phyloP scores from a whole-genome alignment of 2,113 vertebrate species.

The Eonycteris spelaea region DNA sequence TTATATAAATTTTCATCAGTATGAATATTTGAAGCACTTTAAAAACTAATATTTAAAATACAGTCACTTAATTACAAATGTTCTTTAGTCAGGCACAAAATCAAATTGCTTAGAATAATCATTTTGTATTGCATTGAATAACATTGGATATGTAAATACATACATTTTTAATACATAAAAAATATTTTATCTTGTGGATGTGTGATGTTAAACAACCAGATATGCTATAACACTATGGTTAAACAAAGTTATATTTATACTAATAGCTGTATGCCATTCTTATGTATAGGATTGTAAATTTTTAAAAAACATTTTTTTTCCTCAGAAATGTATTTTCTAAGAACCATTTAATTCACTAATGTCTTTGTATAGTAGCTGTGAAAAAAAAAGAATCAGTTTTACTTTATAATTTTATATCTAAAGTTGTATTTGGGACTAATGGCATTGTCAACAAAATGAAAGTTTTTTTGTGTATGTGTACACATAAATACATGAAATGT shows the following conservation, averaged over 20 bases:
- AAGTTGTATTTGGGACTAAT: neutral
- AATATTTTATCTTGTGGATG: neutral
- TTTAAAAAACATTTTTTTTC: neutral
- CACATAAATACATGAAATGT: neutral
- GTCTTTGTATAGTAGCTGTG: neutral
- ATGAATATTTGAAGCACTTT: neutral
- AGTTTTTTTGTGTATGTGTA: neutral
- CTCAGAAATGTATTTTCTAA: neutral
- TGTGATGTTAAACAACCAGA: neutral
- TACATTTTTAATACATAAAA: neutral
- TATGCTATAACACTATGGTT: neutral
- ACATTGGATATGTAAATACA: neutral
- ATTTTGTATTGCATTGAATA: neutral
- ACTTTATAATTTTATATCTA: neutral
- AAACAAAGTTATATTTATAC: neutral
- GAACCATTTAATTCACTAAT: neutral
- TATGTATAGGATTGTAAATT: neutral
- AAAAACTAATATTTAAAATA: neutral
- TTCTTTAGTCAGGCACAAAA: neutral
- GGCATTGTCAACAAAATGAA: neutral
- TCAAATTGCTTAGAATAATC: neutral
- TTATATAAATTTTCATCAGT: neutral
- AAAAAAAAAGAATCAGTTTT: neutral
- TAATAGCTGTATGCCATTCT: neutral
- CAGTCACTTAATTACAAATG: neutral